Base-by-base conservation (phyloP, 2,797 vertebrate species). In the Acanthiza pusilla region DNA sequence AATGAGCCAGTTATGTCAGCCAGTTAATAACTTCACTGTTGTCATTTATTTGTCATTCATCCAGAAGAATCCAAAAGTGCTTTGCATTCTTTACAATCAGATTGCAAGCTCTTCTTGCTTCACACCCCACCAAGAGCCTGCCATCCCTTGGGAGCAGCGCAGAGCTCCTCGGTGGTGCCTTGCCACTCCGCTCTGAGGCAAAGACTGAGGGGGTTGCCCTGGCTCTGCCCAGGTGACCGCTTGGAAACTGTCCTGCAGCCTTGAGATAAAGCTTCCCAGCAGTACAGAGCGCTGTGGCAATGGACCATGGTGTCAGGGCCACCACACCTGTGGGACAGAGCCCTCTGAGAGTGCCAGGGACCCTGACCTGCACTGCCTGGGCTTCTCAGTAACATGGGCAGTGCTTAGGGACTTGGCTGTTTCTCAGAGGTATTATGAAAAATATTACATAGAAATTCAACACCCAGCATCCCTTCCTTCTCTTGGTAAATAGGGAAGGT, bases 41-140 rank as follows among this genome's bases (percentile, higher is more conserved):
- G 95, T 96, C 92, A 92, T 92, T 95, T 96, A 96, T 97, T 97
- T 96, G 95, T 95, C 92, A 95, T 95, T 97, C 94, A 97, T 97
- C 95, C 95, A 97, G 95, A 95, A 97, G 91, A 95, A 94, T 96
- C 94, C 93, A 67, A 74, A 96, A 96, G 92, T 95, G 94, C 93
- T 96, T 96, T 85, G 74, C 94, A 95, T 95, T 95, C 86, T 96
- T 96, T 92, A 68, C 34, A 76, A 74, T 27, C 53, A 91, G 75
- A 84, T 80, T 89, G 80, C 34, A 89, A 89, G 32, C 77, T 79
- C 26, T 76, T 95, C 91, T 93, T 50, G 20, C 55, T 76, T 57
- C 57, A 38, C 25, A 40, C 22, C 30, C 25, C 2, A 2, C 20
- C 9, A 22, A 71, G 71, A 82, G 20, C 32, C 38, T 0, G 0